Evolutionary conservation across 2,888 invertebrate species (phyloP).

Genomic region (Aporophyla nigra): DNA sequence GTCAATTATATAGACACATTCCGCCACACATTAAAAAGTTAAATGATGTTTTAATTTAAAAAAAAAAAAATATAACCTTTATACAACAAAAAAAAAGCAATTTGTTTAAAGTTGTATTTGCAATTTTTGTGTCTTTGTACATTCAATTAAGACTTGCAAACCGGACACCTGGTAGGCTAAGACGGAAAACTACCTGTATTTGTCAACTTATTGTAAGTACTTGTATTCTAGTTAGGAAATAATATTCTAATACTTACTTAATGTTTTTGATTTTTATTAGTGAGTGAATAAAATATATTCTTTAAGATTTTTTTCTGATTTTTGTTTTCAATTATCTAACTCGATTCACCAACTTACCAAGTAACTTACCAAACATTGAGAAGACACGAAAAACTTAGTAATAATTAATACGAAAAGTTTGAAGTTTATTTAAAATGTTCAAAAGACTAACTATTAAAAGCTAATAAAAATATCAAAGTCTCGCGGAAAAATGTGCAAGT

Average conservation of each 20-base stretch:
- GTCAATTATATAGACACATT: neutral
- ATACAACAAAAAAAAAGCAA: neutral
- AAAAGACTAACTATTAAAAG: neutral
- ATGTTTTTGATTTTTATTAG: neutral
- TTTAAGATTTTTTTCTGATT: too few relatives aligned
- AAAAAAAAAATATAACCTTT: neutral
- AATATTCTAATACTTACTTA: neutral
- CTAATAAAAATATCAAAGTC: neutral
- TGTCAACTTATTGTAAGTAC: neutral
- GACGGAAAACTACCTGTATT: neutral
- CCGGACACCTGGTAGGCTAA: neutral
- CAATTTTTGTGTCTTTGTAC: neutral
- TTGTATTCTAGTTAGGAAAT: neutral
- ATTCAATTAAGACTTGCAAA: neutral
- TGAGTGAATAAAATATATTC: too few relatives aligned
- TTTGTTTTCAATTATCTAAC: too few relatives aligned
- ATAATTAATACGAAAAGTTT: neutral
- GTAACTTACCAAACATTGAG: constrained; percentile 3
- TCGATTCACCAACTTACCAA: constrained; percentile 6
- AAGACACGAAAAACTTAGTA: constrained; percentile 5
- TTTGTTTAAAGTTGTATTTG: neutral
- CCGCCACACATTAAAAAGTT: neutral
- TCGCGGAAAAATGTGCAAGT: too few relatives aligned
- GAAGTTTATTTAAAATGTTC: neutral
- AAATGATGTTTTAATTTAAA: neutral